Evolutionary conservation across 2,797 vertebrate species (phyloP), one percentile per base, ranked within the genome.

Genomic region (Arctocebus calabarensis): DNA sequence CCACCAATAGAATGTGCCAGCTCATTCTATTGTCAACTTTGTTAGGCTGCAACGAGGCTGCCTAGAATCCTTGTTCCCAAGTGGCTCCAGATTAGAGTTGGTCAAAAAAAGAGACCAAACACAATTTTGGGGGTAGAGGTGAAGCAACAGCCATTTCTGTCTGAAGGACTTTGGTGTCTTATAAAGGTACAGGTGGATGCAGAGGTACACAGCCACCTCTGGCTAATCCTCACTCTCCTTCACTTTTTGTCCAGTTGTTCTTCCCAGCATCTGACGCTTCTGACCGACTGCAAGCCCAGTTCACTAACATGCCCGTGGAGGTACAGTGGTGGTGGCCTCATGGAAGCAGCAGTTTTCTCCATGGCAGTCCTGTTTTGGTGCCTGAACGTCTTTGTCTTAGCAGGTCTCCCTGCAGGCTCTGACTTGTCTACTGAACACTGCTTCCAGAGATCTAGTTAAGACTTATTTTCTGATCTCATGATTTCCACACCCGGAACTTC

Each of bases 191-290:
- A 43, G 57, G 14, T 13, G 32, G 37, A n/a, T 1, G 11, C 34
- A 62, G 74, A 66, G 6, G 40, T 37, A 0, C 13, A 7, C 4
- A 7, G 4, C 4, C 2, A 0, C 8, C 71, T 34, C 37, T 27
- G 27, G 32, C 84, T 57, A 5, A 17, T 20, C 34, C 9, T 70
- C 29, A 1, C 23, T 37, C 40, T 85, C 34, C 27, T 48, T 57
- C 32, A 22, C 74, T 82, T 40, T 13, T 32, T 29, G 45, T 16
- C 40, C 17, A 48, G 8, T 59, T n/a, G 22, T 48, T 43, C 32
- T 71, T 82, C 6, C 2, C 16, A 23, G 27, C 22, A 34, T 52
- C 10, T 32, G 43, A 19, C 32, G 10, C 40, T 20, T 12, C 19
- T 45, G 79, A 12, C n/a, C 32, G 5, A 3, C n/a, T 7, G 9